These are phyloP conservation scores for Ophioderma brevispina DNA, from an alignment of 35 echinoderm and acorn worm species.

Conservation along the genomic window DNA sequence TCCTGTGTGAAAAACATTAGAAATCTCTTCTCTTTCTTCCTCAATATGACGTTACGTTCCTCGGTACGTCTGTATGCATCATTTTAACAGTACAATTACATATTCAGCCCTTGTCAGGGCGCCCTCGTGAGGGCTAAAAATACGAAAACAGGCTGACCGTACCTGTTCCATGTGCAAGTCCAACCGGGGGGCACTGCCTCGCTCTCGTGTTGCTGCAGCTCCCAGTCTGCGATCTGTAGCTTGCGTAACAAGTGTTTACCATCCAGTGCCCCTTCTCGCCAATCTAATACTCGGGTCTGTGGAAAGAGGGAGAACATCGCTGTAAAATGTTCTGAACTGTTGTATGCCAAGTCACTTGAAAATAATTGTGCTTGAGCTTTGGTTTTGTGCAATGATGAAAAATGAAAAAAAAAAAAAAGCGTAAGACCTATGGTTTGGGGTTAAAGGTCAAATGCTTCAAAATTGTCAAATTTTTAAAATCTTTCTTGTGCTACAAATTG, in stretches of 20 bases:
- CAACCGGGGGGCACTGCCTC: conserved; percentile 78
- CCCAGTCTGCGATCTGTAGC: conserved; percentile 84
- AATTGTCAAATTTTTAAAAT: too few species aligned
- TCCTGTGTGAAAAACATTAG: not conserved
- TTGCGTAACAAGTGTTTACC: conserved; percentile 75
- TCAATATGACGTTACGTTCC: not conserved
- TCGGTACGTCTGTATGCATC: not conserved
- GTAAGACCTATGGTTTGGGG: too few species aligned
- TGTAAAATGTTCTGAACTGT: too few species aligned
- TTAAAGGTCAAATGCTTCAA: too few species aligned
- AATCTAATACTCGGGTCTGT: conserved; percentile 87
- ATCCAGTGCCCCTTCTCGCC: conserved; percentile 84
- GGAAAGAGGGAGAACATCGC: too few species aligned
- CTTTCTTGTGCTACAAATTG: too few species aligned
- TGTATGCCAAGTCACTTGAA: too few species aligned
- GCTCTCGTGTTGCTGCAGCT: conserved; percentile 79
- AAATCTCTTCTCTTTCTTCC: not conserved
- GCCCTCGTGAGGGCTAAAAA: not conserved
- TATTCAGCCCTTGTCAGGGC: not conserved
- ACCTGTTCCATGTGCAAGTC: conserved; percentile 98
- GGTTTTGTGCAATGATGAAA: too few species aligned
- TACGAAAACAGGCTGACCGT: conserved; percentile 49
- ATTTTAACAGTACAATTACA: not conserved
- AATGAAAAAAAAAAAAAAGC: too few species aligned
- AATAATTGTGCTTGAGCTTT: too few species aligned